These are phyloP conservation scores for Pachycephus smyrnensis DNA, from an alignment of 2,888 invertebrate genomes.

Conservation along the genomic window DNA sequence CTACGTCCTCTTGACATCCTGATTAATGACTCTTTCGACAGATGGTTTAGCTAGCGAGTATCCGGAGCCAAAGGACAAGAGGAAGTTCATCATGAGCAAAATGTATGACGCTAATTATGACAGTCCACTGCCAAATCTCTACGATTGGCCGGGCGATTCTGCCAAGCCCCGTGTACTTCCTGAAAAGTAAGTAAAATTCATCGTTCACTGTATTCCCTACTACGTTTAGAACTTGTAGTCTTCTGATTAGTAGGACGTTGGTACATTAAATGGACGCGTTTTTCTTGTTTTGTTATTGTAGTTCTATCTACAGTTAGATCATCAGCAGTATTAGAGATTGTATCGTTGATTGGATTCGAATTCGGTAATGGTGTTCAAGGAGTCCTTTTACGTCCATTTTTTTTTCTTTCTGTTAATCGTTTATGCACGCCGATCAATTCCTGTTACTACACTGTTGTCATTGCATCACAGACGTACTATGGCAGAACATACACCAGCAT, in stretches of 20 bases:
- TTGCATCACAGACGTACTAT: not conserved
- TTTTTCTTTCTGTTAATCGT: not conserved
- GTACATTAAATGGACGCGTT: not conserved
- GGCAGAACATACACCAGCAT: not conserved
- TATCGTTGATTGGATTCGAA: not conserved
- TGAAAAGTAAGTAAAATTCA: conserved; percentile 56
- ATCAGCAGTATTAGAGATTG: not conserved
- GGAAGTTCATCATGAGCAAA: conserved; percentile 77
- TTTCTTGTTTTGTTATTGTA: not conserved
- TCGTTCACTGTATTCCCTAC: not conserved
- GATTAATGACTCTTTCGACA: conserved; percentile 51
- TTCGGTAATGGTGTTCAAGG: not conserved
- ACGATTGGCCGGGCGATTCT: conserved; percentile 67
- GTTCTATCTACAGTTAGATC: not conserved
- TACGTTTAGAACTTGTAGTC: not conserved
- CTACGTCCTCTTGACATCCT: conserved; percentile 19
- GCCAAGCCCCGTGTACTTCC: conserved; percentile 61
- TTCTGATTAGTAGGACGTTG: not conserved
- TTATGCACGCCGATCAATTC: not conserved
- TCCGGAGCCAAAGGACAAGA: conserved; percentile 84
- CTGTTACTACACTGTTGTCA: not conserved
- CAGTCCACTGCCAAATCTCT: conserved; percentile 76
- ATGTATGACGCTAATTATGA: conserved; percentile 86
- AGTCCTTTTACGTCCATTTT: not conserved
- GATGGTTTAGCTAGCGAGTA: conserved; percentile 86